Base-by-base conservation (phyloP, 2,113 vertebrate species). In the human region DNA sequence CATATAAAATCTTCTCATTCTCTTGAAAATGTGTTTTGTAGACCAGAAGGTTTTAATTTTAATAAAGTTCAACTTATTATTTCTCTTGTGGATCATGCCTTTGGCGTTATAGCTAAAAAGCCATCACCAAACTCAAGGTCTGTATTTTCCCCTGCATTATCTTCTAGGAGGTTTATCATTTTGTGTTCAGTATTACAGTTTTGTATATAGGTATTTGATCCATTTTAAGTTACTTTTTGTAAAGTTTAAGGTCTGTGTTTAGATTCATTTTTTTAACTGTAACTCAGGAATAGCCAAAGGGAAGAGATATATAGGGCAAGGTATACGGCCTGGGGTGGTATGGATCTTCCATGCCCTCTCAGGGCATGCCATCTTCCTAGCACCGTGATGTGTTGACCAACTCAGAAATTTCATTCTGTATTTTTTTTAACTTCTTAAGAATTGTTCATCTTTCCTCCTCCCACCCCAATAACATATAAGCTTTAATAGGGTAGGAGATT, bases 1-100 rank as follows among this genome's bases (percentile, higher is more conserved):
- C 8, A 57, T 57, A 22, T 57, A 8, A 22, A 57, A 22, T 78
- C 23, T 82, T 81, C 38, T 89, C 61, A 52, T 64, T 61, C 14
- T 72, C 48, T 78, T 48, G 27, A 18, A 30, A 78, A 30, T 9
- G 2, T 78, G 14, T 48, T 48, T 32, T 32, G 8, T 6, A 94
- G 55, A 90, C 25, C 4, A 92, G 23, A 80, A 87, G 20, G 61
- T 78, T 92, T 83, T 40, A 45, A 68, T 52, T 79, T 78, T 73
- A 83, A 68, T 52, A 11, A 93, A 89, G 5, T 50, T 20, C 23
- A 73, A 48, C 6, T 73, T 87, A 72, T n/a, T 78, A 86, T 79
- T 81, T 48, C 35, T 87, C 59, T 86, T 17, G 38, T 52, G 23
- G 38, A 61, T 73, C 6, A 25, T 50, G 8, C 6, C 17, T 94